These are phyloP conservation scores for Limosa lapponica DNA, from an alignment of 2,797 vertebrate species.

Conservation along the genomic window DNA sequence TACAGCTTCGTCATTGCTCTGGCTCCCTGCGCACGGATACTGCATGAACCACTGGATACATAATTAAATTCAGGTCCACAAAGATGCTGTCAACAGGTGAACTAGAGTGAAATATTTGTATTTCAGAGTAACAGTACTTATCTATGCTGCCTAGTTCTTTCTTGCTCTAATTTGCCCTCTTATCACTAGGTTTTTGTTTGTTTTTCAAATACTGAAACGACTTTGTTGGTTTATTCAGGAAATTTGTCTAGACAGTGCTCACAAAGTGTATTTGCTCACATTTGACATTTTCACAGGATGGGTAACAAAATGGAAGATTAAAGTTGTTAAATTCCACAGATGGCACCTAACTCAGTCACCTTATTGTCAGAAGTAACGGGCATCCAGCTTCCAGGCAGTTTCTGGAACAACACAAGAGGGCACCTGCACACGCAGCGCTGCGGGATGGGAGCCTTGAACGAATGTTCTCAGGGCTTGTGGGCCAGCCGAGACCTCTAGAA, in stretches of 20 bases:
- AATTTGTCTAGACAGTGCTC: neutral
- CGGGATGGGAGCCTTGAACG: neutral
- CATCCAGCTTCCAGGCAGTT: neutral
- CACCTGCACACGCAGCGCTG: neutral
- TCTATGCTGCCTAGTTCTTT: neutral
- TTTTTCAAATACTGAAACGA: constrained; percentile 13
- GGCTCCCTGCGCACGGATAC: neutral
- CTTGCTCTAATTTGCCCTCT: neutral
- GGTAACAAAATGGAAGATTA: neutral
- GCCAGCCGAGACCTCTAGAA: neutral
- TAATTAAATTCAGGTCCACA: neutral
- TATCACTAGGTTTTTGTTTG: neutral
- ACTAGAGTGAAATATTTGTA: neutral
- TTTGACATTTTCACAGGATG: constrained; percentile 25
- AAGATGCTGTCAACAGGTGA: neutral
- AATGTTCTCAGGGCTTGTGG: neutral
- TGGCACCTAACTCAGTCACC: neutral
- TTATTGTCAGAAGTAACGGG: neutral
- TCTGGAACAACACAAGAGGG: neutral
- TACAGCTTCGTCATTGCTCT: neutral
- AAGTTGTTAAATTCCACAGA: neutral
- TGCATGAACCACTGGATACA: neutral
- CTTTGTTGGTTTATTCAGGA: neutral
- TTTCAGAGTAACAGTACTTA: constrained; percentile 1
- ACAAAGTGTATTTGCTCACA: neutral